A percentile compares a stretch with the other conserved stretches of the same genome.
Conservation (phyloP, 1,140 invertebrate species). For the Drosophila persimilis region DNA sequence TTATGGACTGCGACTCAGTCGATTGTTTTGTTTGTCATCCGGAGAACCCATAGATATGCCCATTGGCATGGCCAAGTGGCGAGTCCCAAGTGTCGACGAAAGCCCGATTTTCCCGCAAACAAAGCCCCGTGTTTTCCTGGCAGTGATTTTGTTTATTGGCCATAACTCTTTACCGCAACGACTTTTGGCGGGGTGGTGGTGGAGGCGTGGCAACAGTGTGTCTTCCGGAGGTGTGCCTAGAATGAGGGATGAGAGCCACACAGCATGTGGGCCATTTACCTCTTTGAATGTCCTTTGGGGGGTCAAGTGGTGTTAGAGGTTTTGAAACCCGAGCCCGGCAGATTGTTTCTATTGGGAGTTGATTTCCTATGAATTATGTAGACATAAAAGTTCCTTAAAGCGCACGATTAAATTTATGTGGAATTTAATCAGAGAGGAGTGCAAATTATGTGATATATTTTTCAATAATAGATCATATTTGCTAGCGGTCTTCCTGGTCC, state of each 20-base stretch:
- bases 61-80: slow-evolving; percentile 13
- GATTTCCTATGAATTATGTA: slow-evolving; percentile 32
- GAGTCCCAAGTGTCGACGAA: slow-evolving; percentile 39
- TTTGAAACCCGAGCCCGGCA: slow-evolving; percentile 10
- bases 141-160: slow-evolving; percentile 79
- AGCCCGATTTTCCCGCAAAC: slow-evolving; percentile 52
- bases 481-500: neutral
- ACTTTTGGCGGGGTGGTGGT: slow-evolving; percentile 36
- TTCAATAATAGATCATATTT: slow-evolving; percentile 6
- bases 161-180: slow-evolving; percentile 77
- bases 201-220: slow-evolving; percentile 36
- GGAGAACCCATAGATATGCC: slow-evolving; percentile 14
- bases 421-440: slow-evolving; percentile 4
- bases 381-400: slow-evolving; percentile 19
- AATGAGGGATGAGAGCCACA: slow-evolving; percentile 1
- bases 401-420: slow-evolving; percentile 10
- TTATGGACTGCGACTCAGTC: slow-evolving; percentile 48
- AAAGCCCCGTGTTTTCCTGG: slow-evolving; percentile 41
- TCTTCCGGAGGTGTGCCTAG: neutral
- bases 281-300: slow-evolving; percentile 15
- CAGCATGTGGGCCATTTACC: slow-evolving; percentile 40
- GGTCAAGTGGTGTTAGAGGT: slow-evolving; percentile 39
- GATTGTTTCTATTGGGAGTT: slow-evolving; percentile 35
- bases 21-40: slow-evolving; percentile 54
- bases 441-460: slow-evolving; percentile 1